Conservation (phyloP, 2,888 invertebrate genomes). For the Agapostemon virescens region DNA sequence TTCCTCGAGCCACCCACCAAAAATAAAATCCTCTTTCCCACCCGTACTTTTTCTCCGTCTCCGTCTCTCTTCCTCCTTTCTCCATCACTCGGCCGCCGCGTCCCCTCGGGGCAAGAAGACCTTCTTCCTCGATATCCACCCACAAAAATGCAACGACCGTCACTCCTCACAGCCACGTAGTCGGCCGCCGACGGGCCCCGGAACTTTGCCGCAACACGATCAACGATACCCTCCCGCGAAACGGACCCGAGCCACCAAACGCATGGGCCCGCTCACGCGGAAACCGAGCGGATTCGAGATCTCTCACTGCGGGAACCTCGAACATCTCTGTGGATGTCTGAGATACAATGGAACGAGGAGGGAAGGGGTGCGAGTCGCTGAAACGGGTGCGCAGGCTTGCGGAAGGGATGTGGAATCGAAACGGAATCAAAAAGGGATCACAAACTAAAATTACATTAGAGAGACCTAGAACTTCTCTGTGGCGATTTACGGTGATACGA, state of each 20-base stretch:
- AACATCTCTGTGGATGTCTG: too few relatives aligned
- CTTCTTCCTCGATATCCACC: constrained; percentile 67
- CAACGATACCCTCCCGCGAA: constrained; percentile 36
- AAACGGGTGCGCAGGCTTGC: too few relatives aligned
- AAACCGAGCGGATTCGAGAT: too few relatives aligned
- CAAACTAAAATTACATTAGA: too few relatives aligned
- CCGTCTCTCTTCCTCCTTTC: constrained; percentile 23
- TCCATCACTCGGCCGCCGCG: constrained; percentile 25
- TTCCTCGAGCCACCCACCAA: constrained; percentile 62
- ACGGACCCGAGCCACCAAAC: not conserved
- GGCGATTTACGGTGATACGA: too few relatives aligned
- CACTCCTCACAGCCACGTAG: constrained; percentile 54
- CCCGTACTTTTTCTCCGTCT: constrained; percentile 48
- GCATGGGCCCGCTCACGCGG: too few relatives aligned
- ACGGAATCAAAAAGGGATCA: too few relatives aligned
- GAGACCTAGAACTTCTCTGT: too few relatives aligned
- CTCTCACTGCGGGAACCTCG: too few relatives aligned
- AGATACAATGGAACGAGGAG: too few relatives aligned
- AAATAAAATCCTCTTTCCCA: constrained; percentile 66
- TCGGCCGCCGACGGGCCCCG: constrained; percentile 42
- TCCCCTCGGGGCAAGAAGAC: constrained; percentile 61
- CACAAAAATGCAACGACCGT: constrained; percentile 66
- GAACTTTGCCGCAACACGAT: constrained; percentile 11
- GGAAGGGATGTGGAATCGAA: too few relatives aligned
- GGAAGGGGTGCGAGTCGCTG: too few relatives aligned